Base-by-base conservation (phyloP, 2,797 vertebrate genomes). In the Smutsia gigantea region DNA sequence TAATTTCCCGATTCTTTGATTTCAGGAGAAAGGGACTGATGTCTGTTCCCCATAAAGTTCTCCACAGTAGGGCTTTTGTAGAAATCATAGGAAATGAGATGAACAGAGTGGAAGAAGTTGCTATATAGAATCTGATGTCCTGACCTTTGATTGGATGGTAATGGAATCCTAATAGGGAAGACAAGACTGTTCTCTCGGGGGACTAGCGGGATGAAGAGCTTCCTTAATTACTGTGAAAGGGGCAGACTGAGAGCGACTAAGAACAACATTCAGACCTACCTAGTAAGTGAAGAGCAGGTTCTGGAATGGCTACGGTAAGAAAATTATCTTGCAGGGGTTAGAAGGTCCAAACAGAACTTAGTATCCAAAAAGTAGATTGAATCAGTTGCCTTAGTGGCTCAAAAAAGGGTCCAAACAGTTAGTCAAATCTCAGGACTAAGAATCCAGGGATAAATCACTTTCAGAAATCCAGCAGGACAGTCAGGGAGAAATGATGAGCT, bases 11-110 rank as follows among this genome's bases (percentile, higher is more conserved):
- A 71, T 34, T 14, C 37, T 64, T 31, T 66, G 46, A 74, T 7
- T 51, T 94, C 55, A 94, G 59, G 93, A 94, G 57, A 63, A 91
- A 81, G 37, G 9, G 21, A 79, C 19, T 66, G 69, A 71, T 91
- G 49, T 55, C 59, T 81, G 1, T 34, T 82, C 7, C 87, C 11
- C 68, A 12, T 46, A 51, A 87, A 79, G 69, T 57, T 89, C 71
- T 21, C 10, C 4, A 55, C 19, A 53, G 29, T 64, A 93, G 66
- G 59, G 14, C 2, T 25, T 51, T n/a, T 6, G 27, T 55, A 66
- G 64, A 95, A 74, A 55, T 31, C 19, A 69, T 29, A 92, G 29
- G 51, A 91, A 81, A 74, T 69, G n/a, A 88, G 46, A 78, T 83
- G 90, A 84, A 51, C 34, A 59, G 53, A 81, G 59, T 55, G 15